A percentile compares a stretch with the other conserved stretches of the same genome.
phyloP scores from a whole-genome alignment of 2,888 invertebrate genomes.

The Tetranychus piercei region DNA sequence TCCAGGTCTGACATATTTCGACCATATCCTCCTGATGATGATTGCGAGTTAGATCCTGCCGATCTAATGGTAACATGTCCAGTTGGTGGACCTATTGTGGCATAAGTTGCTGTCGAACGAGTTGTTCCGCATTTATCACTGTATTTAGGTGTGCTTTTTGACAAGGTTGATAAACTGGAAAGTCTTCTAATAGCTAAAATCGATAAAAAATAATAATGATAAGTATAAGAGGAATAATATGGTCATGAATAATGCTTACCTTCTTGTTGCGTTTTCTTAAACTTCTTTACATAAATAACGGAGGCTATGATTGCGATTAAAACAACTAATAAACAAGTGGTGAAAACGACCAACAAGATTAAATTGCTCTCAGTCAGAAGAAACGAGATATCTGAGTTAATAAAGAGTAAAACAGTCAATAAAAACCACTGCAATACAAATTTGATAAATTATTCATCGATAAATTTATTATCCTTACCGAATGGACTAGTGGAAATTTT shows the following conservation, averaged over 20 bases:
- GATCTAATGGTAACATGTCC: slow-evolving; percentile 6
- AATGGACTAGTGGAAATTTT: background rate
- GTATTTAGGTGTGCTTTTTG: background rate
- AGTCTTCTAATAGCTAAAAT: background rate
- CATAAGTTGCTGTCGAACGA: slow-evolving; percentile 10
- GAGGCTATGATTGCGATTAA: background rate
- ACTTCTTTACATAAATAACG: slow-evolving; percentile 2
- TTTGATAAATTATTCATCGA: background rate
- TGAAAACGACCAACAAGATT: background rate
- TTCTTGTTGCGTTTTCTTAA: background rate
- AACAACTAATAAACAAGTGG: background rate
- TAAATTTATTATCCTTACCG: background rate
- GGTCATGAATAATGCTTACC: background rate
- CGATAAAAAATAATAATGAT: background rate
- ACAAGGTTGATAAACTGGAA: background rate
- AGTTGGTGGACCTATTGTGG: background rate
- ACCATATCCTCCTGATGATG: background rate
- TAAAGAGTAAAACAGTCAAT: background rate
- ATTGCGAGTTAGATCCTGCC: background rate
- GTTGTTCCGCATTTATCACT: slow-evolving; percentile 4
- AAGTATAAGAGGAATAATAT: background rate
- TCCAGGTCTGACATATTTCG: background rate
- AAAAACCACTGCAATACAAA: background rate
- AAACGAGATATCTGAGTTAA: background rate
- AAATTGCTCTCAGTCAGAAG: background rate